Percentiles rank a stretch among this genome's conserved stretches.
phyloP scores from a whole-genome alignment of 2,888 invertebrate species.

The Deroplatys truncata region DNA sequence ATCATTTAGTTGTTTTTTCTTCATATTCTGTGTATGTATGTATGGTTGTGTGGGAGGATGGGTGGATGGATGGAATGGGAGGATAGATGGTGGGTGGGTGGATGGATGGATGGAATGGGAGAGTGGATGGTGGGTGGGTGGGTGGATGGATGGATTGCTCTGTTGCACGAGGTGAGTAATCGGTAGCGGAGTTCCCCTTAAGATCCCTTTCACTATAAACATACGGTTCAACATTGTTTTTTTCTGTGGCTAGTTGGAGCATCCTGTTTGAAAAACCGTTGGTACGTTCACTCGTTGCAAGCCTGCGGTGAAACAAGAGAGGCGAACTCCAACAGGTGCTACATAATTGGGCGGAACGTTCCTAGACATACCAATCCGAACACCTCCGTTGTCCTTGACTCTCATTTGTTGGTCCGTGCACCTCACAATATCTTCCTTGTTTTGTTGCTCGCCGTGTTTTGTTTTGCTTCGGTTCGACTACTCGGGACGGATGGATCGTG shows the following conservation, averaged over 20 bases:
- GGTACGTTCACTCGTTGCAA: neutral
- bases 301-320: neutral
- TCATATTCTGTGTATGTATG: too few relatives aligned
- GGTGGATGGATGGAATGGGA: too few relatives aligned
- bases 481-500: neutral
- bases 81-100: too few relatives aligned
- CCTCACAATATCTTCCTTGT: neutral
- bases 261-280: too few relatives aligned
- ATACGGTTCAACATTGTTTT: neutral
- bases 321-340: neutral
- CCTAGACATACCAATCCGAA: neutral
- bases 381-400: neutral
- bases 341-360: neutral
- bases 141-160: too few relatives aligned
- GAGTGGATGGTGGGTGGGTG: too few relatives aligned
- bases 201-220: too few relatives aligned
- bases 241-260: neutral
- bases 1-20: too few relatives aligned
- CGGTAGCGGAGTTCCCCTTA: too few relatives aligned
- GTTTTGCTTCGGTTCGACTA: neutral
- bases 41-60: too few relatives aligned
- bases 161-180: too few relatives aligned
- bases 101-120: too few relatives aligned
- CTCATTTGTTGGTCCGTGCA: neutral
- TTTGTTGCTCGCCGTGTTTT: neutral